A percentile compares a stretch with the other conserved stretches of the same genome.
Conservation (phyloP, 1,140 invertebrate genomes). For the Oppia nitens region DNA sequence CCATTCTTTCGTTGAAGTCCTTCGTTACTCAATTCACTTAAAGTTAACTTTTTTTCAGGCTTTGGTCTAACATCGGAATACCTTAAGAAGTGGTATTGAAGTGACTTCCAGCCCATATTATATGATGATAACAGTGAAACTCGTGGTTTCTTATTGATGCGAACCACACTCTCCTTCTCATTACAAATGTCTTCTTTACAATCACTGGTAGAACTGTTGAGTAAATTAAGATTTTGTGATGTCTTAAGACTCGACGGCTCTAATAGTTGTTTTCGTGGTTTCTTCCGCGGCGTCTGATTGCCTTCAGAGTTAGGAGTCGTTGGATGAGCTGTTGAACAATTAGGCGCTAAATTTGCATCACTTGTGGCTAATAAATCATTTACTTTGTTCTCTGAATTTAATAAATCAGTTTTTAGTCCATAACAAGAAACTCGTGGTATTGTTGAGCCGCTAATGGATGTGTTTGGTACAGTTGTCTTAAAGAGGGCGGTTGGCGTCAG, state of each 20-base stretch:
- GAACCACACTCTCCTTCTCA: background rate
- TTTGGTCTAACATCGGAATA: slow-evolving; percentile 72
- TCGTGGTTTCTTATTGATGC: slow-evolving; percentile 7
- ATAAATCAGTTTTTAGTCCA: background rate
- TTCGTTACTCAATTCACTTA: slow-evolving; percentile 75
- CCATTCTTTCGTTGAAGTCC: slow-evolving; percentile 75
- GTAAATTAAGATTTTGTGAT: slow-evolving; percentile 8
- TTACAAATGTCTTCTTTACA: slow-evolving; percentile 1
- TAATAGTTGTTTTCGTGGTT: slow-evolving; percentile 16
- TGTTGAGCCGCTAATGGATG: background rate
- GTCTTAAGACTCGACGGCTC: slow-evolving; percentile 13
- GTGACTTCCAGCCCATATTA: slow-evolving; percentile 25
- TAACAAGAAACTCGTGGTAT: background rate
- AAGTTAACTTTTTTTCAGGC: slow-evolving; percentile 59
- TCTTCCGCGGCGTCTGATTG: slow-evolving; percentile 12
- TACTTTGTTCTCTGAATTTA: background rate
- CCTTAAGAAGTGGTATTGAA: slow-evolving; percentile 62
- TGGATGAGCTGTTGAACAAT: background rate
- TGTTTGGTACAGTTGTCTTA: background rate
- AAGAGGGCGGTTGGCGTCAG: background rate
- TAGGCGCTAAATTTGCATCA: background rate
- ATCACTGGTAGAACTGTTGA: background rate
- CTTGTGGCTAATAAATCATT: background rate
- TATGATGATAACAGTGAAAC: slow-evolving; percentile 6
- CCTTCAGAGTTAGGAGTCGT: background rate